phyloP scores from a whole-genome alignment of 2,113 vertebrate genomes.

The Bungarus multicinctus region DNA sequence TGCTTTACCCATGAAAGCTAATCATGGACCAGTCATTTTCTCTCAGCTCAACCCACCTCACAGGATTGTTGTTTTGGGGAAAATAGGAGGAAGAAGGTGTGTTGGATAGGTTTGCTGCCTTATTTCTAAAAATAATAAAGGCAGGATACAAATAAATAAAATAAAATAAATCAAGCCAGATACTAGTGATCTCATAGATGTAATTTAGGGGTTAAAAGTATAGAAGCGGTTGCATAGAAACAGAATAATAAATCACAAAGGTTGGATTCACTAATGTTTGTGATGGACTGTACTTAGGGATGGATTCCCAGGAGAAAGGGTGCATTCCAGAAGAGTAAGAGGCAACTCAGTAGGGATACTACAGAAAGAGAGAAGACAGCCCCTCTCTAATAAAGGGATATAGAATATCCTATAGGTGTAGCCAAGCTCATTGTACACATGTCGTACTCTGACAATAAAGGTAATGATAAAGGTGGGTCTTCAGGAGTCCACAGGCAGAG shows the following conservation, averaged over 20 bases:
- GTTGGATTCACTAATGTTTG: background rate
- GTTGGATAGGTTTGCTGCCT: background rate
- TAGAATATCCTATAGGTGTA: background rate
- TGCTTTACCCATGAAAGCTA: background rate
- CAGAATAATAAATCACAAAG: background rate
- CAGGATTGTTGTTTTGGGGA: background rate
- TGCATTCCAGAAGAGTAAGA: background rate
- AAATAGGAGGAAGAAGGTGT: background rate
- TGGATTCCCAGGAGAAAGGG: background rate
- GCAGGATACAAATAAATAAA: background rate
- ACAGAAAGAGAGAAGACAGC: background rate
- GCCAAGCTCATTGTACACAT: too few relatives aligned
- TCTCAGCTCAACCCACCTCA: background rate
- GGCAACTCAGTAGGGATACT: background rate
- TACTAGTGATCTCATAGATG: background rate
- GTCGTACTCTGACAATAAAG: background rate
- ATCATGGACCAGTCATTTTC: background rate
- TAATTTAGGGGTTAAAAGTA: background rate
- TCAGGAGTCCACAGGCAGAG: background rate
- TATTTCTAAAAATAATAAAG: background rate
- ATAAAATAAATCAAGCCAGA: background rate
- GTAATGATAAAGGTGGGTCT: background rate
- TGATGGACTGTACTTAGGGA: background rate
- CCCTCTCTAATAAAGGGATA: background rate
- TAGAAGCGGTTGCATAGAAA: background rate